Base-by-base conservation (phyloP, 2,888 invertebrate species). In the Piscicola geometra region DNA sequence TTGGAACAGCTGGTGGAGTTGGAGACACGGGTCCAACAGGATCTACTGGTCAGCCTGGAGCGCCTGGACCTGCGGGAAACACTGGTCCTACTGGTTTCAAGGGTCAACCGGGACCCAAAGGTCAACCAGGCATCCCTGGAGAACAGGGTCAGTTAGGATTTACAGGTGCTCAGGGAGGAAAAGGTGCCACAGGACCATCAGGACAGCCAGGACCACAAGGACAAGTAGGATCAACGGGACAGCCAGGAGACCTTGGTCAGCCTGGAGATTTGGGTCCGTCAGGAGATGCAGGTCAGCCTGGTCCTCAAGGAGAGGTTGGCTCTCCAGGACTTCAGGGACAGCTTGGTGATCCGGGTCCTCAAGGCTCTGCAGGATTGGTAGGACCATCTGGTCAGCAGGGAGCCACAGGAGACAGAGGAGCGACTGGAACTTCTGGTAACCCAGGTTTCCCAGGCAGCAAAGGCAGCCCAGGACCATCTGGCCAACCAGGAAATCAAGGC, bases 391-490 rank as follows among this genome's bases (percentile, higher is more conserved):
- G 78, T 2, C 25, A n/a, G 15, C 67, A 32, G 28, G 78, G 78
- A 66, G 28, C 35, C 1, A 28, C 66, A 66, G 78, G 78, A 21
- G 68, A 64, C 1, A 76, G 56, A 66, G 78, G 78, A 33, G 60
- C 47, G 15, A 9, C 67, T 36, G 78, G 78, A 12, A 33, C 47
- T 30, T 32, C 35, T 33, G 78, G 78, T 30, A 15, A n/a, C 30
- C 52, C 41, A 67, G 78, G 78, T 66, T 32, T 35, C 2, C 56
- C 75, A 1, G 79, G 79, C 25, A n/a, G n/a, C 1, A 52, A 47
- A 9, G 79, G 79, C 1, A 30, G 25, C 15, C 28, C 64, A n/a
- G 78, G 78, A 68, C 25, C 82, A 82, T 9, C 35, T 28, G 35
- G 71, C 36, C 18, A 66, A 71, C 35, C 76, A 66, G 64, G 60